Evolutionary conservation across 2,888 invertebrate genomes (phyloP).

Genomic region (Toxonevra muliebris): DNA sequence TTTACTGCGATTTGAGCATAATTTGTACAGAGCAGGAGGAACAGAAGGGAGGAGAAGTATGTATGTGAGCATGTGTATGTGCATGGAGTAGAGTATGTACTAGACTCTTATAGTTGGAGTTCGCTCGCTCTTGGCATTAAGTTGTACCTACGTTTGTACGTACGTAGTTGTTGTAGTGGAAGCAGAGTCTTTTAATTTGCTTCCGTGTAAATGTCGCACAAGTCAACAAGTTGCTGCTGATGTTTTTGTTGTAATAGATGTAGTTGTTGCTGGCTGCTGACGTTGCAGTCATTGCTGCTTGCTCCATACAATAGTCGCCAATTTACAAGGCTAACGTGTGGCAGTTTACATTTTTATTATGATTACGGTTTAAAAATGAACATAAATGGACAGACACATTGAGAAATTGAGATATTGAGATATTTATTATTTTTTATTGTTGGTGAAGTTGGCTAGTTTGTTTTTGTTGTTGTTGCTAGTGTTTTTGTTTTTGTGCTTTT

Average conservation of each 20-base stretch:
- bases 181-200: conserved; percentile 46
- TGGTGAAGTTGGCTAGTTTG: conserved; percentile 34
- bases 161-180: neutral
- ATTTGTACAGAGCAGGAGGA: too few species aligned
- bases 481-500: conserved; percentile 41
- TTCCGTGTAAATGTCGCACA: conserved; percentile 61
- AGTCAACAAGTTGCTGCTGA: conserved; percentile 48
- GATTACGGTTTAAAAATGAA: conserved; percentile 45
- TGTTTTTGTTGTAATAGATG: conserved; percentile 16
- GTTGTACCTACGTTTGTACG: neutral
- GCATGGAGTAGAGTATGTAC: too few species aligned
- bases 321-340: conserved; percentile 61
- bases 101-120: too few species aligned
- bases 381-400: conserved; percentile 42
- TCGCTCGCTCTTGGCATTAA: too few species aligned
- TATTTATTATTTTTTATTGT: conserved; percentile 36
- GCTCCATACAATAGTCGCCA: conserved; percentile 41
- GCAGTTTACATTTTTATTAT: conserved; percentile 48
- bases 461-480: conserved; percentile 37
- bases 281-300: conserved; percentile 28
- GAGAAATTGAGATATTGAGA: conserved; percentile 36
- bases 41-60: too few species aligned
- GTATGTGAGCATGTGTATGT: neutral
- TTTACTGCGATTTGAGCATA: too few species aligned
- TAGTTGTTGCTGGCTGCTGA: conserved; percentile 44